Evolutionary conservation across 2,888 invertebrate genomes (phyloP).

Genomic region (Adelognathus sp.): DNA sequence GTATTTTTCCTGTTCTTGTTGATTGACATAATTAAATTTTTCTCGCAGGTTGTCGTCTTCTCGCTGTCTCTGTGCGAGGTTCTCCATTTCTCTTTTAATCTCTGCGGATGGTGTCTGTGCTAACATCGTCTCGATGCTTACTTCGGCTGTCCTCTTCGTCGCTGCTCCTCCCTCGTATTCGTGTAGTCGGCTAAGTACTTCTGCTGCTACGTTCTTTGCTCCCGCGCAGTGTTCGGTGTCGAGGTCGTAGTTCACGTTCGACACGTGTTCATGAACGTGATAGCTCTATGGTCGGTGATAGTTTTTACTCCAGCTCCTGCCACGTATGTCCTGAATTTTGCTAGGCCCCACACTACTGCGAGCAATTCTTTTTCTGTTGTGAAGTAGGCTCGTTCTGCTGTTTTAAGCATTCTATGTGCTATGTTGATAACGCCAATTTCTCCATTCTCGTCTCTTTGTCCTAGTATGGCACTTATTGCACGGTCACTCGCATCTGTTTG

Average conservation of each 20-base stretch:
- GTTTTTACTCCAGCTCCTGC: constrained; percentile 59
- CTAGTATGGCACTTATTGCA: not conserved
- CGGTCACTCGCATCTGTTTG: constrained; percentile 51
- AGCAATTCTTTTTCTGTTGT: constrained; percentile 65
- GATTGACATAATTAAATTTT: not conserved
- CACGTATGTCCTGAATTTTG: constrained; percentile 48
- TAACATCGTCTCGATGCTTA: not conserved
- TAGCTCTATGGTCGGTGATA: not conserved
- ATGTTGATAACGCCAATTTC: constrained; percentile 46
- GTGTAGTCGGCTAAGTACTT: not conserved
- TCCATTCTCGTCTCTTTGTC: not conserved
- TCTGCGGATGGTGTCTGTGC: not conserved
- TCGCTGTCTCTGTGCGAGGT: not conserved
- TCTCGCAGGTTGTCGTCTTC: not conserved
- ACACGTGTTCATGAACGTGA: not conserved
- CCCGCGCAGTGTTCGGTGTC: not conserved
- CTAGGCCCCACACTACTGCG: constrained; percentile 60
- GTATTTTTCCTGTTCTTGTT: not conserved
- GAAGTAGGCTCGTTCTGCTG: constrained; percentile 58
- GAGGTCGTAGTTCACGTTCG: not conserved
- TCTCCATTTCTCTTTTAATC: not conserved
- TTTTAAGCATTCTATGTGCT: constrained; percentile 33
- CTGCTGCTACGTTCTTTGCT: not conserved
- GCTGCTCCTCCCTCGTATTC: not conserved
- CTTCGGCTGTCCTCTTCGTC: not conserved